These are phyloP conservation scores for Andrena minutula DNA, from an alignment of 2,888 invertebrate species.

Conservation along the genomic window DNA sequence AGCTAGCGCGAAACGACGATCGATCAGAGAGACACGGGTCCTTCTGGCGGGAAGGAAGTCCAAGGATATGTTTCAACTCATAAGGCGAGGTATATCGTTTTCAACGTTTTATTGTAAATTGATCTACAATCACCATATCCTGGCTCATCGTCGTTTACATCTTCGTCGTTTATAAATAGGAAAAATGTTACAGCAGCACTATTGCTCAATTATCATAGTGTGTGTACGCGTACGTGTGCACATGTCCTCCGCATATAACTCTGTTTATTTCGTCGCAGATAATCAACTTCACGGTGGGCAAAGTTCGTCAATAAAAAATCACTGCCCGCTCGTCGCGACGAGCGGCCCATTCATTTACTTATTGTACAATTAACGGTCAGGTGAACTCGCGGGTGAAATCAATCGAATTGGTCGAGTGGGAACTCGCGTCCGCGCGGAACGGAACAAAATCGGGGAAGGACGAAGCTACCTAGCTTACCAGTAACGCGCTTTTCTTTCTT, in stretches of 20 bases:
- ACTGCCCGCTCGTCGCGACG: conserved; percentile 3
- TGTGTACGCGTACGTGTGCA: conserved; percentile 44
- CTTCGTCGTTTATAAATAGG: conserved; percentile 79
- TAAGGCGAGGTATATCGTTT: conserved; percentile 60
- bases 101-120: conserved; percentile 81
- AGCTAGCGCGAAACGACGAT: conserved; percentile 21
- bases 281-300: conserved; percentile 10
- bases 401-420: no score
- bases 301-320: conserved; percentile 40
- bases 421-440: conserved; percentile 35
- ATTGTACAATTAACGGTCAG: conserved; percentile 44
- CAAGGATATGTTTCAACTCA: conserved; percentile 62
- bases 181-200: conserved; percentile 75
- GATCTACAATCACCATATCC: conserved; percentile 81
- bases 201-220: conserved; percentile 58
- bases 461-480: conserved; percentile 62
- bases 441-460: conserved; percentile 41
- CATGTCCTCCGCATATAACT: conserved; percentile 41
- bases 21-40: conserved; percentile 29
- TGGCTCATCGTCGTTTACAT: conserved; percentile 78
- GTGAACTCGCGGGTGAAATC: conserved; percentile 15
- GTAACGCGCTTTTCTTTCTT: conserved; percentile 40
- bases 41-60: conserved; percentile 51
- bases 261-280: conserved; percentile 32
- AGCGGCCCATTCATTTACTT: conserved; percentile 1